phyloP scores from a whole-genome alignment of 2,113 vertebrate genomes.

The Passer montanus region DNA sequence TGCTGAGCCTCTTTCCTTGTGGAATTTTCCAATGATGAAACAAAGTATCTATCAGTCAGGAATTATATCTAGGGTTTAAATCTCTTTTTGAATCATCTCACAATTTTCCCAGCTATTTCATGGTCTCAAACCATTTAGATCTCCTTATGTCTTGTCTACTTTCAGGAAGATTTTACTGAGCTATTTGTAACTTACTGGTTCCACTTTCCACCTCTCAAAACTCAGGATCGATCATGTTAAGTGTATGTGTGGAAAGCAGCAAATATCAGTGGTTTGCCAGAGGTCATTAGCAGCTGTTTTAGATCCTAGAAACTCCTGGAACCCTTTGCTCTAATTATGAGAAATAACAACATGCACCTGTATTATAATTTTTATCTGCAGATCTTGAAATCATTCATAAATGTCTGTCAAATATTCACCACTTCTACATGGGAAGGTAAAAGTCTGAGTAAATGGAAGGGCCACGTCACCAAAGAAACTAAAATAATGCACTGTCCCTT shows the following conservation, averaged over 20 bases:
- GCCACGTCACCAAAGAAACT: not conserved
- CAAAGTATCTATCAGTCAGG: not conserved
- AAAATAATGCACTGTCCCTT: not conserved
- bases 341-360: not conserved
- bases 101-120: not conserved
- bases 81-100: not conserved
- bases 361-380: not conserved
- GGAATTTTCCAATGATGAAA: constrained; percentile 21
- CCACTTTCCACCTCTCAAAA: not conserved
- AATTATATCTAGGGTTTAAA: not conserved
- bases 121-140: not conserved
- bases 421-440: not conserved
- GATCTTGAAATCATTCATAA: not conserved
- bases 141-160: not conserved
- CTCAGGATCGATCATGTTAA: not conserved
- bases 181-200: not conserved
- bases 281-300: not conserved
- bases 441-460: not conserved
- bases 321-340: not conserved
- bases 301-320: not conserved
- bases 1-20: not conserved
- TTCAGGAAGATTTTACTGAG: not conserved
- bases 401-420: not conserved
- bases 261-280: not conserved
- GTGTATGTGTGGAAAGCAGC: not conserved